Evolutionary conservation across 2,113 vertebrate genomes (phyloP), one percentile per base, ranked within the genome.

Genomic region (Rynchops niger): DNA sequence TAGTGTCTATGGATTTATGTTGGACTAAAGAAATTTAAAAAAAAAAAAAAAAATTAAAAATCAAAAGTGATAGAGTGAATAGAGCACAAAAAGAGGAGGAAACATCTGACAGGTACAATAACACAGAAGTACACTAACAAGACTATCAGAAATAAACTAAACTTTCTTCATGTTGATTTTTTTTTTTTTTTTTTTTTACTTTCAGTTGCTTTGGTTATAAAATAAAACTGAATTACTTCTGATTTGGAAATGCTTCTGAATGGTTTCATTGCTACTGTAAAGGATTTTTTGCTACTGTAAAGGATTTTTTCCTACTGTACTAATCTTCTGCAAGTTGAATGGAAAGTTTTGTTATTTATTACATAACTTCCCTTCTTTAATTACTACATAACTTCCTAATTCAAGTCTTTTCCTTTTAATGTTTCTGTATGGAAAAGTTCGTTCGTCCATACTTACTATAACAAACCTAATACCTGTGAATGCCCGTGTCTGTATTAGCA

Each of bases 71-170:
- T 63, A 66, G 72, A 25, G 5, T 62, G 83, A 95, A 85, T 63
- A 91, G 96, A 97, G 97, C 97, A 97, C 97, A 97, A 96, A 74
- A 76, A 90, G 66, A 89, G 83, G 61, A 81, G 83, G 84, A 93
- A 95, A 62, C 65, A 69, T 87, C 87, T 87, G 92, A 74, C 58
- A 93, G 58, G 59, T 89, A 80, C 36, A 70, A 8, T 76, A 90
- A 92, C 71, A 74, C 71, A 86, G 55, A 86, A 88, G 17, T 83
- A 93, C 71, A 47, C 74, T 95, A 84, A 86, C 86, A 78, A 43
- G 76, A 88, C 52, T 87, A 82, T 69, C 66, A 59, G 71, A 95
- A n/a, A 79, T 36, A 82, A 95, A 92, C 18, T 65, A 59, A 27
- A 82, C 49, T 92, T 92, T 81, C 67, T 62, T 86, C 11, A 5